A percentile compares a stretch with the other conserved stretches of the same genome.
phyloP scores from a whole-genome alignment of 2,888 invertebrate species.

The Icerya purchasi region DNA sequence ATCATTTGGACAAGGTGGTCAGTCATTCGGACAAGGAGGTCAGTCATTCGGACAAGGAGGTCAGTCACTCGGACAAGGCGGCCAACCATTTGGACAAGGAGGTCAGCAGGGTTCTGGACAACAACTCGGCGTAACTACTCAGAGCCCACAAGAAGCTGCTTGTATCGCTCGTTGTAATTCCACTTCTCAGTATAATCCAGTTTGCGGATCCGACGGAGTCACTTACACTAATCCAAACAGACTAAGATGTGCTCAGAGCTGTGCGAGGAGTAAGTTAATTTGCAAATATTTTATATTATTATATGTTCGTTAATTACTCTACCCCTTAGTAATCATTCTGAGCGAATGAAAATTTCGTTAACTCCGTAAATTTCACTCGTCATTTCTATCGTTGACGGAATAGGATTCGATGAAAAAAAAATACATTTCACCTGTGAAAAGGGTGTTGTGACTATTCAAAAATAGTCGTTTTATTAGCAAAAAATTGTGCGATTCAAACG shows the following conservation, averaged over 20 bases:
- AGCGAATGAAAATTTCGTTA: too few species aligned
- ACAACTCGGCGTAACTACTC: not conserved
- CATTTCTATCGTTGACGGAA: too few species aligned
- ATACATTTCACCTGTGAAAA: too few species aligned
- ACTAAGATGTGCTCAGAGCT: slow-evolving; percentile 12
- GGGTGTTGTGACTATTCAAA: too few species aligned
- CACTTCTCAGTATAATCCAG: slow-evolving; percentile 14
- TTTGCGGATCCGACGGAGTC: slow-evolving; percentile 14
- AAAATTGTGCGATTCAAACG: too few species aligned
- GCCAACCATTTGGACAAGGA: not conserved
- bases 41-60: not conserved
- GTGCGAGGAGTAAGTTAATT: slow-evolving; percentile 11
- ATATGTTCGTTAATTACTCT: not conserved
- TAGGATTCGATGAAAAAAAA: too few species aligned
- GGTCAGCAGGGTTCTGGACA: not conserved
- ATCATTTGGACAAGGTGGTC: not conserved
- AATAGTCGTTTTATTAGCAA: too few species aligned
- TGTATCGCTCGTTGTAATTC: slow-evolving; percentile 7
- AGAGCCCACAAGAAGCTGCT: not conserved
- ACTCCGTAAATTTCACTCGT: too few species aligned
- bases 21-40: not conserved
- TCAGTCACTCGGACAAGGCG: not conserved
- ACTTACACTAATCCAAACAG: slow-evolving; percentile 14
- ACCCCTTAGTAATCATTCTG: too few species aligned
- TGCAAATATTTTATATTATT: not conserved